Conservation (phyloP, 53 echinoderm and acorn worm genomes). For the Pentamera pediparva region DNA sequence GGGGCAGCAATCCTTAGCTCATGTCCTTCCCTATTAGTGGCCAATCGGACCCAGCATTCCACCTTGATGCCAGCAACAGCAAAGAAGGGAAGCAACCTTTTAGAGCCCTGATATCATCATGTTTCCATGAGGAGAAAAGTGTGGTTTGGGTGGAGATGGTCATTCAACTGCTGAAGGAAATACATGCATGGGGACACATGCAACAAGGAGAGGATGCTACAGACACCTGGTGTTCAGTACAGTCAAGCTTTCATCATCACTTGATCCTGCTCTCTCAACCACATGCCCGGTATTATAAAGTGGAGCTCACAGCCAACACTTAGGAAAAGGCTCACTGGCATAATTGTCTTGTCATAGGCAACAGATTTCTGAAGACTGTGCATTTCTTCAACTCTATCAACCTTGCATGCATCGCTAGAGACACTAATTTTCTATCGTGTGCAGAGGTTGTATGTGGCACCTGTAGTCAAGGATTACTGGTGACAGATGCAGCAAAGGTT, state of each 20-base stretch:
- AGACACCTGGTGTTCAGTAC: neutral
- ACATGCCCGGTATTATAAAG: conserved; percentile 9
- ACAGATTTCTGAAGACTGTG: neutral
- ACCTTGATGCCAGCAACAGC: too few species aligned
- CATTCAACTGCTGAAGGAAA: too few species aligned
- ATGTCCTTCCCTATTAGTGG: too few species aligned
- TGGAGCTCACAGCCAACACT: conserved; percentile 35
- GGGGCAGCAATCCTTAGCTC: too few species aligned
- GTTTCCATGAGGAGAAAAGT: too few species aligned
- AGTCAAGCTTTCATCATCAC: neutral
- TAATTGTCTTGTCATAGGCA: neutral
- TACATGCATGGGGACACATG: too few species aligned
- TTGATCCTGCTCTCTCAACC: neutral
- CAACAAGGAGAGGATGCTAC: too few species aligned
- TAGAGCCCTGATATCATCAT: too few species aligned
- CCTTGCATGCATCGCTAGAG: neutral
- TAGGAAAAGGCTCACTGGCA: neutral
- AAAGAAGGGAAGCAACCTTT: too few species aligned
- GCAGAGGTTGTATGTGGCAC: neutral
- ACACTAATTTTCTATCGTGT: neutral
- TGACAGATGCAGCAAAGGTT: neutral
- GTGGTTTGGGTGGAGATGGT: too few species aligned
- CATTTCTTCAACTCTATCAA: neutral
- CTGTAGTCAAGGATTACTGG: neutral
- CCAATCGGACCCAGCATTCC: too few species aligned